phyloP scores from a whole-genome alignment of 2,113 vertebrate species.

The Ptilorrhoa leucosticta region DNA sequence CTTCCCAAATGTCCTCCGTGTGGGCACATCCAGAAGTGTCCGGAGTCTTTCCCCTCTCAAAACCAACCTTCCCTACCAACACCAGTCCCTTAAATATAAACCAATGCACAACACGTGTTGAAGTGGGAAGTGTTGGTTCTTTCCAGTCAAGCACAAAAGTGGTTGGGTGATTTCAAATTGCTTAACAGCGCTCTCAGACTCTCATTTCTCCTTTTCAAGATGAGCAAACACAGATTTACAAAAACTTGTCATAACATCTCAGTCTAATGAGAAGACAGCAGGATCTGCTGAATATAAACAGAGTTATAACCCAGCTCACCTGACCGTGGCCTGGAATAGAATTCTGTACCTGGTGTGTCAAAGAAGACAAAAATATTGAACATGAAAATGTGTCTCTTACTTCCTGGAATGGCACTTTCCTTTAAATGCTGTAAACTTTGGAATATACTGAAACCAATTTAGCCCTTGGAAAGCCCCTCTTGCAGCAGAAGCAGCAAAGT shows the following conservation, averaged over 20 bases:
- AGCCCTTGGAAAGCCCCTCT: neutral
- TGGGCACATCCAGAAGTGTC: neutral
- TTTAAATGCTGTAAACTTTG: neutral
- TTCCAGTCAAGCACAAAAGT: neutral
- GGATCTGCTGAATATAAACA: neutral
- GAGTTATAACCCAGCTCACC: neutral
- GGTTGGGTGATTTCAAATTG: neutral
- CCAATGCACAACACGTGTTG: neutral
- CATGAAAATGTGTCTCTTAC: neutral
- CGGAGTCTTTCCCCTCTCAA: neutral
- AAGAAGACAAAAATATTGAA: neutral
- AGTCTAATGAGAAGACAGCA: neutral
- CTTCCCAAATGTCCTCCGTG: neutral
- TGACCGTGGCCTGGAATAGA: neutral
- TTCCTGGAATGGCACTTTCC: neutral
- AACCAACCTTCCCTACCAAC: neutral
- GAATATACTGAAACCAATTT: neutral
- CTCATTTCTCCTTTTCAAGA: slow-evolving; percentile 11
- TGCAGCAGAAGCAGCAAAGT: neutral
- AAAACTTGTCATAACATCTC: neutral
- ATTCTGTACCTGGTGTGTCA: neutral
- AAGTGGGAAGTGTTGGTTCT: neutral
- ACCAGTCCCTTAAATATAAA: neutral
- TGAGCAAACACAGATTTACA: neutral
- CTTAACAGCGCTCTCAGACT: neutral